phyloP scores from a whole-genome alignment of 2,888 invertebrate genomes.

The Acleris holmiana region DNA sequence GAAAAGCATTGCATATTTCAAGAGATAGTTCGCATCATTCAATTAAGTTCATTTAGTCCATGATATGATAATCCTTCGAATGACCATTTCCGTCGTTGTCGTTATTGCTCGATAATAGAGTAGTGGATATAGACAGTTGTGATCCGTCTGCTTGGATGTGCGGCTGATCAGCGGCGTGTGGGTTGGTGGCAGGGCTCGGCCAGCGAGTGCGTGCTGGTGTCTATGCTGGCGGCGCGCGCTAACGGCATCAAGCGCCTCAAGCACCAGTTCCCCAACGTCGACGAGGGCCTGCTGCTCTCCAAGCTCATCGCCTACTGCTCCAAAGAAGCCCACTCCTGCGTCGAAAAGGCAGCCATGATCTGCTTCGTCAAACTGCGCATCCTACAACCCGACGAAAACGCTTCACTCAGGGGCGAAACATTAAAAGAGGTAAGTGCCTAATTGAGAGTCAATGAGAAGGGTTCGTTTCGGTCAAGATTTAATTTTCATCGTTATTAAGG shows the following conservation, averaged over 20 bases:
- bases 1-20: too few species aligned
- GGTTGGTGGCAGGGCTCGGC: conserved; percentile 91
- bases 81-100: too few species aligned
- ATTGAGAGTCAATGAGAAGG: conserved; percentile 37
- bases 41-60: too few species aligned
- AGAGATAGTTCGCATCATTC: too few species aligned
- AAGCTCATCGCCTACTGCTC: conserved; percentile 97
- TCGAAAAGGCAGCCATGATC: conserved; percentile 97
- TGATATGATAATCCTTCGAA: too few species aligned
- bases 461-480: conserved; percentile 29
- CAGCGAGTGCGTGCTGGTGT: conserved; percentile 96
- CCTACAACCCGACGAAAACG: conserved; percentile 93
- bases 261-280: conserved; percentile 92
- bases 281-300: conserved; percentile 95
- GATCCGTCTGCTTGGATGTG: too few species aligned
- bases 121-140: too few species aligned
- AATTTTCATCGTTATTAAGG: conserved; percentile 5
- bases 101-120: too few species aligned
- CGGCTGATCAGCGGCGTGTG: too few species aligned
- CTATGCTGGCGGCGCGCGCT: conserved; percentile 95
- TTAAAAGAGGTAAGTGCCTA: conserved; percentile 87
- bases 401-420: conserved; percentile 91
- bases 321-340: conserved; percentile 95
- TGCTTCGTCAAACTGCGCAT: conserved; percentile 95
- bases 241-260: conserved; percentile 94